Percentiles rank a stretch among this genome's conserved stretches.
These are phyloP conservation scores for Oreochromis tanganicae DNA, from an alignment of 2,113 vertebrate genomes.

Conservation along the genomic window DNA sequence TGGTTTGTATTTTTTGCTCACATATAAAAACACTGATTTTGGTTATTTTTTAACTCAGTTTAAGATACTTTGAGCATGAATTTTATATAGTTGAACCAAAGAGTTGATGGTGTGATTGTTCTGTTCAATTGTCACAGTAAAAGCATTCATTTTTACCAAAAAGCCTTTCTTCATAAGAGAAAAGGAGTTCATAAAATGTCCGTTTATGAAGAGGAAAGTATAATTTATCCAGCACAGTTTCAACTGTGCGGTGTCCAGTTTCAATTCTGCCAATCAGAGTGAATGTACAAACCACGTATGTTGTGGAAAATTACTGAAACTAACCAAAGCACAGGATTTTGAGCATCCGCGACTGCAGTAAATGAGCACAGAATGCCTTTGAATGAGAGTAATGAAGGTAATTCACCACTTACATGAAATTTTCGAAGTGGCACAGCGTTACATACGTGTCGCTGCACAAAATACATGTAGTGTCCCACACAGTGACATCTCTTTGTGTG, in stretches of 20 bases:
- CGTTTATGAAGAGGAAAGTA: not conserved
- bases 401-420: not conserved
- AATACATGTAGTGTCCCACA: conserved; percentile 2
- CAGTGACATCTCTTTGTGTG: not conserved
- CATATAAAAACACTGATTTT: not conserved
- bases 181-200: not conserved
- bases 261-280: not conserved
- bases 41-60: not conserved
- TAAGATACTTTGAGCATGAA: not conserved
- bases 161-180: not conserved
- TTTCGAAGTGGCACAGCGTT: not conserved
- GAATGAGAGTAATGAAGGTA: not conserved
- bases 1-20: not conserved
- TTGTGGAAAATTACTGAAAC: not conserved
- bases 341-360: not conserved
- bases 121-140: not conserved
- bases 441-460: not conserved
- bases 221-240: not conserved
- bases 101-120: not conserved
- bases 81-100: not conserved
- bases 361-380: not conserved
- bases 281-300: not conserved
- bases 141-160: not conserved
- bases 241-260: not conserved
- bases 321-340: not conserved